These are phyloP conservation scores for Sitta europaea DNA, from an alignment of 2,113 vertebrate species.

Conservation along the genomic window DNA sequence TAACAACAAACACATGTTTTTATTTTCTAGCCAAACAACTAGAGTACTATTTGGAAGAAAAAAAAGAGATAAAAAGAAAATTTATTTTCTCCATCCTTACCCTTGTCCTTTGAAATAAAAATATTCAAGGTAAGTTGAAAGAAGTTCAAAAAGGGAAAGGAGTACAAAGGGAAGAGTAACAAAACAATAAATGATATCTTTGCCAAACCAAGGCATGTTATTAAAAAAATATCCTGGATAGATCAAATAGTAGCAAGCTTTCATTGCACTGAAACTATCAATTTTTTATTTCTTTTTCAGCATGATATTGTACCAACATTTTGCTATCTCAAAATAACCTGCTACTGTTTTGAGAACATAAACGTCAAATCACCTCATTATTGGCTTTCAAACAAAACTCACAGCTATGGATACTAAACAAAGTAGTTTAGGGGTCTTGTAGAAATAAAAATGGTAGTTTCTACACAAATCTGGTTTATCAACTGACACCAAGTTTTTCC, in stretches of 20 bases:
- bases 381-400: neutral
- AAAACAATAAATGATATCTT: neutral
- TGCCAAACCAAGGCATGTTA: neutral
- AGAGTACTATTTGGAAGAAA: neutral
- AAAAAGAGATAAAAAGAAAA: constrained; percentile 19
- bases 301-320: neutral
- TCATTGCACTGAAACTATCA: neutral
- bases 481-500: neutral
- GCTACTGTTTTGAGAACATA: neutral
- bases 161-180: neutral
- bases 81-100: neutral
- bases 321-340: neutral
- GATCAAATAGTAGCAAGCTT: neutral
- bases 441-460: neutral
- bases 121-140: neutral
- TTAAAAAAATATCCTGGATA: neutral
- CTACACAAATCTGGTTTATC: neutral
- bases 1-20: constrained; percentile 65
- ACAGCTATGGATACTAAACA: neutral
- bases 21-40: constrained; percentile 45
- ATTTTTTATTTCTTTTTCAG: neutral
- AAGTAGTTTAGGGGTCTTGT: neutral
- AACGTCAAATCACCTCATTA: neutral
- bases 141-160: neutral
- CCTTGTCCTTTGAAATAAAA: neutral